These are phyloP conservation scores for Melanotaenia nigrans DNA, from an alignment of 2,797 vertebrate genomes.

Conservation along the genomic window DNA sequence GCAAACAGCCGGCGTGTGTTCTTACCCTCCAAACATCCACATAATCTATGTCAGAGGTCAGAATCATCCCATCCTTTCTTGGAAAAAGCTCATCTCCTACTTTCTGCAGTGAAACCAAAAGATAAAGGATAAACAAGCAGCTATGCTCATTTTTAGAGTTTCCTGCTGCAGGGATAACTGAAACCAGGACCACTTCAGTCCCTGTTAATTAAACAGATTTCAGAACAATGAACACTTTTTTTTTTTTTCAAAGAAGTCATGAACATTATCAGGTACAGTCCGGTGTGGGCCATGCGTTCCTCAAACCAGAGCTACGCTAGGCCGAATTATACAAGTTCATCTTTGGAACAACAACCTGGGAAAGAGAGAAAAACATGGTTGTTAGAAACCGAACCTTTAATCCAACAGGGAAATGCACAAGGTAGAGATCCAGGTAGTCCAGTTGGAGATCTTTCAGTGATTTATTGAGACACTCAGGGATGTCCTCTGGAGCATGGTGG, in stretches of 20 bases:
- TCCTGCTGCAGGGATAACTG: too few species aligned
- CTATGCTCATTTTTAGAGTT: not conserved
- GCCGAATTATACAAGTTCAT: too few species aligned
- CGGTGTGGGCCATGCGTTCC: too few species aligned
- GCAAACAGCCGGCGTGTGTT: too few species aligned
- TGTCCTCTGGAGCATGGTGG: slow-evolving; percentile 73
- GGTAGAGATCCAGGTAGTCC: slow-evolving; percentile 83
- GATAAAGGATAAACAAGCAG: not conserved
- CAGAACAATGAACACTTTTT: not conserved
- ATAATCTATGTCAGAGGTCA: slow-evolving; percentile 81
- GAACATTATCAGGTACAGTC: too few species aligned
- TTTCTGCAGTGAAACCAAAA: slow-evolving; percentile 69
- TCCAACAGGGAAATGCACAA: slow-evolving; percentile 82
- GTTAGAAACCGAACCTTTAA: slow-evolving; percentile 70
- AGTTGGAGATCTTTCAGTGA: slow-evolving; percentile 80
- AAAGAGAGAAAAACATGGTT: not conserved
- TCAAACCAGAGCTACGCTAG: too few species aligned
- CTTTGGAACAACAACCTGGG: too few species aligned
- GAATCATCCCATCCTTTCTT: slow-evolving; percentile 68
- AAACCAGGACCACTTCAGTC: too few species aligned
- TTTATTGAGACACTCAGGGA: slow-evolving; percentile 76
- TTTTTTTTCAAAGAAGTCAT: too few species aligned
- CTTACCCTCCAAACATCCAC: slow-evolving; percentile 85
- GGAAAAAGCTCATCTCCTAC: slow-evolving; percentile 76
- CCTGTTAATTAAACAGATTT: not conserved